Base-by-base conservation (phyloP, 2,113 vertebrate species). In the Dendrocopos noguchii region DNA sequence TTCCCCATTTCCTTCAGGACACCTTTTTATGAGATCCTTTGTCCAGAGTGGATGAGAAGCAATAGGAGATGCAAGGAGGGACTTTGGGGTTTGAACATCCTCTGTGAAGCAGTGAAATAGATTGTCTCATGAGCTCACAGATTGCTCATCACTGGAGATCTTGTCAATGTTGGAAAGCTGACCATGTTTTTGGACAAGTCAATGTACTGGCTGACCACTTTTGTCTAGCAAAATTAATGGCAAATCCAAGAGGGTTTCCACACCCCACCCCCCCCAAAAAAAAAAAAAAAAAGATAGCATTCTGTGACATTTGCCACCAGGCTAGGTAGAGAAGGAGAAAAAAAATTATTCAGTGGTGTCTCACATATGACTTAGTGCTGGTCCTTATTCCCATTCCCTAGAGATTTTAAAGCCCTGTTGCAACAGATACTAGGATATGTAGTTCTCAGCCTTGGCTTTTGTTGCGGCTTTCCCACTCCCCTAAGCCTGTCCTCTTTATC, bases 401-500 rank as follows among this genome's bases (percentile, higher is more conserved):
- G 65, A 19, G 61, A 64, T 74, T 80, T 80, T 66, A 60, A 80
- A 77, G 64, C 57, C 57, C 61, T 67, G 28, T 12, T 67, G 52
- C 46, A 74, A 88, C 60, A 67, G 60, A 73, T 25, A 22, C 21
- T 42, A 10, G 5, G 25, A 85, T 25, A 61, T 15, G 8, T 63
- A 81, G 57, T 76, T 88, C 70, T 75, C 73, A 93, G 92, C 80
- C 80, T 81, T 68, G 76, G 76, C 85, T 93, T 95, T 94, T 91
- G 79, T 65, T 75, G 24, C 1, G 3, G 52, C 29, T 95, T 95
- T 90, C 76, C 61, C 68, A 47, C 77, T 87, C 31, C 46, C 60
- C 83, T 63, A 70, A 72, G 84, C 65, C 80, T 20, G 34, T 16
- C 75, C 59, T 65, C 79, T 71, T 90, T 47, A 36, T 60, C 73